A percentile compares a stretch with the other conserved stretches of the same genome.
phyloP scores from a whole-genome alignment of 1,140 invertebrate genomes.

The Coelopa frigida region DNA sequence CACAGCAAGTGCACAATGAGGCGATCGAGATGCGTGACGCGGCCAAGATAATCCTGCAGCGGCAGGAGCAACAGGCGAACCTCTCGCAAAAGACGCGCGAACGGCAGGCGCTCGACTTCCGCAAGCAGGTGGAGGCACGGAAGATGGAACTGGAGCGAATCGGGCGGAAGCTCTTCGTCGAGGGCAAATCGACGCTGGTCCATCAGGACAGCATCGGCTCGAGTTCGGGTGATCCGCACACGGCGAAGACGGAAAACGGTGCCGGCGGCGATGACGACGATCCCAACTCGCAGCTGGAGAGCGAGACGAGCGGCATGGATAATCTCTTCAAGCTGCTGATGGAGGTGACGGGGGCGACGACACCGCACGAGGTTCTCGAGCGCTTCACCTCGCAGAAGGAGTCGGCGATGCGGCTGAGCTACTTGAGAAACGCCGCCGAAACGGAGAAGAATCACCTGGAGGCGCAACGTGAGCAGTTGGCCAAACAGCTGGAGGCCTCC shows the following conservation, averaged over 20 bases:
- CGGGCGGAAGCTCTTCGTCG: conserved; percentile 62
- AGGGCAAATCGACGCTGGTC: conserved; percentile 42
- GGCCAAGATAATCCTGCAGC: conserved; percentile 56
- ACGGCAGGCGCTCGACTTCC: conserved; percentile 53
- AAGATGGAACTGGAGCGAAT: conserved; percentile 62
- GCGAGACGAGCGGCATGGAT: conserved; percentile 51
- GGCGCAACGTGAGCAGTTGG: conserved; percentile 57
- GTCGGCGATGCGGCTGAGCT: conserved; percentile 56
- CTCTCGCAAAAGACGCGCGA: conserved; percentile 57
- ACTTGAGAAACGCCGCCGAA: conserved; percentile 61
- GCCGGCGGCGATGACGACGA: too few relatives aligned
- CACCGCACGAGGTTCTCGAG: conserved; percentile 63
- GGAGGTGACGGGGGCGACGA: conserved; percentile 66
- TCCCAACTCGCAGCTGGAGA: conserved; percentile 34
- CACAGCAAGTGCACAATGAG: conserved; percentile 50
- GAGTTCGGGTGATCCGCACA: conserved; percentile 45
- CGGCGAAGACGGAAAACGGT: conserved; percentile 46
- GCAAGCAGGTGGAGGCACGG: conserved; percentile 59
- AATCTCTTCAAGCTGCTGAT: conserved; percentile 63
- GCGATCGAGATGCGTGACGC: conserved; percentile 60
- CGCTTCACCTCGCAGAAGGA: conserved; percentile 63
- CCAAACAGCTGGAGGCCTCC: conserved; percentile 61
- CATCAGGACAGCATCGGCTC: conserved; percentile 51
- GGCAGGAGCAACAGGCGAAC: conserved; percentile 59
- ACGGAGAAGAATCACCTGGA: conserved; percentile 64